A percentile compares a stretch with the other conserved stretches of the same genome.
Evolutionary conservation across 1,140 invertebrate genomes (phyloP).

Genomic region (Microvelia longipes): DNA sequence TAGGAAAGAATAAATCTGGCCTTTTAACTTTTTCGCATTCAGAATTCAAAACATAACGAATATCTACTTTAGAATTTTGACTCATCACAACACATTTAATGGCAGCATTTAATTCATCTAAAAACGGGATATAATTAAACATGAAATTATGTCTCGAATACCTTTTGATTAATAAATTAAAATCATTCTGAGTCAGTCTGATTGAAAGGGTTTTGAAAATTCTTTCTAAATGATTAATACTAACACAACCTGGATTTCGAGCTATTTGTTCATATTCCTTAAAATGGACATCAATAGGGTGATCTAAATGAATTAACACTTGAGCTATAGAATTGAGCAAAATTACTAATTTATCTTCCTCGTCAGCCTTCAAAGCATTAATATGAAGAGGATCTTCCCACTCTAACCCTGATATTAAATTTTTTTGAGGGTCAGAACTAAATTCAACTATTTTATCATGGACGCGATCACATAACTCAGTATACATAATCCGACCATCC

Average conservation of each 20-base stretch:
- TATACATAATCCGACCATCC: background rate
- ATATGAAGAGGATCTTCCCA: constrained; percentile 1
- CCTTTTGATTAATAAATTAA: background rate
- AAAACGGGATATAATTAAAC: background rate
- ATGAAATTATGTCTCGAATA: background rate
- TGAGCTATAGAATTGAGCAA: background rate
- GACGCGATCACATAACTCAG: background rate
- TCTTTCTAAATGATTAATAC: background rate
- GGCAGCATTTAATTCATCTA: background rate
- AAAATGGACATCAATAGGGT: background rate
- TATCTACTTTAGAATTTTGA: background rate
- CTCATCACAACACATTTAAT: background rate
- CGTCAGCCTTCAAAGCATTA: background rate
- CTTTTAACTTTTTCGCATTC: background rate
- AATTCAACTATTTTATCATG: background rate
- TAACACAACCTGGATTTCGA: background rate
- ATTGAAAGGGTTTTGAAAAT: background rate
- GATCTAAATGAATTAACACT: background rate
- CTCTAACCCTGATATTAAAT: background rate
- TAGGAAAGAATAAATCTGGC: background rate
- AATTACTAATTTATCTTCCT: background rate
- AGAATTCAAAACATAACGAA: background rate
- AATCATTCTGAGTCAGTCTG: background rate
- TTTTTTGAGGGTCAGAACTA: background rate
- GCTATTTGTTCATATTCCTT: constrained; percentile 1